A percentile compares a stretch with the other conserved stretches of the same genome.
Evolutionary conservation across 2,113 vertebrate genomes (phyloP).

Genomic region (Willisornis vidua): DNA sequence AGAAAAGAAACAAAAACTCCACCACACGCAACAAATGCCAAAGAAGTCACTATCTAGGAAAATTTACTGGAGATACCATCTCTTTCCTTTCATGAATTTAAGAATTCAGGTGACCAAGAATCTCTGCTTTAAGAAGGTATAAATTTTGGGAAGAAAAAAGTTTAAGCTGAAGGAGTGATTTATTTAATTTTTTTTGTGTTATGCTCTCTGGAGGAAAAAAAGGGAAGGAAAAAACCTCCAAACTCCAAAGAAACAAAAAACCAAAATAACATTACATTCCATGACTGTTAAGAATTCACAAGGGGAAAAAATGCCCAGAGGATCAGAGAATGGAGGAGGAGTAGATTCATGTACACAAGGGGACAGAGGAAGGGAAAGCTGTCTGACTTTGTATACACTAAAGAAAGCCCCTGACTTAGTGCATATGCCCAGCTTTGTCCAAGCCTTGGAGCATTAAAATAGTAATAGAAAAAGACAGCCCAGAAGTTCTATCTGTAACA

Average conservation of each 20-base stretch:
- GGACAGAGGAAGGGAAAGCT: background rate
- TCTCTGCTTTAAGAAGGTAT: background rate
- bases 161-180: background rate
- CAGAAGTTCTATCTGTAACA: background rate
- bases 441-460: background rate
- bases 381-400: background rate
- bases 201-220: background rate
- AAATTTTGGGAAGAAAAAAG: background rate
- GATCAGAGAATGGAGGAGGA: background rate
- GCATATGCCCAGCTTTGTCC: background rate
- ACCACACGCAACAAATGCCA: background rate
- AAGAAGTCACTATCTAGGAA: background rate
- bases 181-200: background rate
- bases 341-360: fast-evolving
- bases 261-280: background rate
- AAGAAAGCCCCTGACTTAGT: background rate
- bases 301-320: background rate
- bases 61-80: background rate
- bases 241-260: background rate
- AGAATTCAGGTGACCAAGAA: background rate
- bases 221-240: background rate
- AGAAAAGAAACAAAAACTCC: background rate
- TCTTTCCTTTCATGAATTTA: background rate
- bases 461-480: background rate
- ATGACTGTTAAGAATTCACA: background rate